A percentile compares a stretch with the other conserved stretches of the same genome.
phyloP scores from a whole-genome alignment of 2,888 invertebrate genomes.

The Idaea aversata region DNA sequence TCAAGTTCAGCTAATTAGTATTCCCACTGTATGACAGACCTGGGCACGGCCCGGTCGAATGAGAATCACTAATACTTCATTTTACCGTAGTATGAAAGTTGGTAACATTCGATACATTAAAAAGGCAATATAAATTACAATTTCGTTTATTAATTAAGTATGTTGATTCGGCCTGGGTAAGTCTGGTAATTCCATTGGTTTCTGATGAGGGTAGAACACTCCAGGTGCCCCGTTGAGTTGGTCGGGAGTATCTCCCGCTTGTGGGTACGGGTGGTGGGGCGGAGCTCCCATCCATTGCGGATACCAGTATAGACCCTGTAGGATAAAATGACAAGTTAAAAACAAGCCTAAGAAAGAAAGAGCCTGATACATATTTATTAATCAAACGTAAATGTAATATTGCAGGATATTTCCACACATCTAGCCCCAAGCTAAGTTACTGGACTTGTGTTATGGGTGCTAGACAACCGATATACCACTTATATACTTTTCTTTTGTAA shows the following conservation, averaged over 20 bases:
- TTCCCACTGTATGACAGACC: too few relatives aligned
- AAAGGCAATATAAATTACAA: neutral
- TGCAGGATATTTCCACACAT: too few relatives aligned
- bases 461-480: too few relatives aligned
- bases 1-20: too few relatives aligned
- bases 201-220: conserved; percentile 53
- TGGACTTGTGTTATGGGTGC: too few relatives aligned
- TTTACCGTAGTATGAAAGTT: neutral
- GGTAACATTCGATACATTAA: neutral
- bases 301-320: conserved; percentile 72
- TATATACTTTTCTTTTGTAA: too few relatives aligned
- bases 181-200: conserved; percentile 16
- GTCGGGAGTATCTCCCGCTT: conserved; percentile 41
- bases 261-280: conserved; percentile 66
- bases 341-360: neutral
- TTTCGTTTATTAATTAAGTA: neutral
- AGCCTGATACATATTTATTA: too few relatives aligned
- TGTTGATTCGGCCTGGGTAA: conserved; percentile 19
- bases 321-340: conserved; percentile 4
- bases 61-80: too few relatives aligned
- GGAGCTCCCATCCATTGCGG: conserved; percentile 74
- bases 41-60: too few relatives aligned
- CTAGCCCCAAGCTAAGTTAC: too few relatives aligned
- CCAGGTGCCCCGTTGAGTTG: conserved; percentile 21
- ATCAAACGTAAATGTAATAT: too few relatives aligned